Evolutionary conservation across 2,113 vertebrate genomes (phyloP).

Genomic region (Synodontis membranacea): DNA sequence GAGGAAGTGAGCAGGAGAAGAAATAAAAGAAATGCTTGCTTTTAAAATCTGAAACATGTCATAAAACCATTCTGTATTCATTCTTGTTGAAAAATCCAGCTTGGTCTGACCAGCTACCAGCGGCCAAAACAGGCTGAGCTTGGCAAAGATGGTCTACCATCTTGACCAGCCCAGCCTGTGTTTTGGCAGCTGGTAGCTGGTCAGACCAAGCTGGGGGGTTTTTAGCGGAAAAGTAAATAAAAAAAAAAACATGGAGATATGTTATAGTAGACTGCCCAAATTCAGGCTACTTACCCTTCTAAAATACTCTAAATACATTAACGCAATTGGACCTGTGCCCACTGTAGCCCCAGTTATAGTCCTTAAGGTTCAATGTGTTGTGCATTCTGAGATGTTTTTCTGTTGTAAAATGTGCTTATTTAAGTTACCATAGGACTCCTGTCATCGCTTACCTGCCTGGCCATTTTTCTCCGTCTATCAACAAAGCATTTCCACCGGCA

Average conservation of each 20-base stretch:
- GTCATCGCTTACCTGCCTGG: neutral
- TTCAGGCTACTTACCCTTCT: neutral
- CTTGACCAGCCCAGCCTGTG: neutral
- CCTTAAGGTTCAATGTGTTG: neutral
- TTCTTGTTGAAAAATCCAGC: neutral
- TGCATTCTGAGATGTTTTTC: neutral
- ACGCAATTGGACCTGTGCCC: neutral
- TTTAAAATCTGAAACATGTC: neutral
- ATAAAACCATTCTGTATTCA: neutral
- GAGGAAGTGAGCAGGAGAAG: neutral
- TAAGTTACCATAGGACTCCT: neutral
- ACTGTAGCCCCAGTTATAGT: neutral
- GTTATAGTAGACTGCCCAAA: neutral
- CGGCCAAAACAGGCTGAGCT: neutral
- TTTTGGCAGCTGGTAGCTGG: neutral
- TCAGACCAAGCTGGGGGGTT: neutral
- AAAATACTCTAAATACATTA: neutral
- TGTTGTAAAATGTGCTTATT: neutral
- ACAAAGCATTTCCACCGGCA: neutral
- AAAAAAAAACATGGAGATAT: neutral
- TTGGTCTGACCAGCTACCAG: neutral
- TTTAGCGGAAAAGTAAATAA: slow-evolving; percentile 8
- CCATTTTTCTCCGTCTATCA: neutral
- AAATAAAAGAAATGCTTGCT: slow-evolving; percentile 1
- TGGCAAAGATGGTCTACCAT: neutral